Percentiles rank a stretch among this genome's conserved stretches.
Conservation (phyloP, 2,888 invertebrate species). For the Agrypnus murinus region DNA sequence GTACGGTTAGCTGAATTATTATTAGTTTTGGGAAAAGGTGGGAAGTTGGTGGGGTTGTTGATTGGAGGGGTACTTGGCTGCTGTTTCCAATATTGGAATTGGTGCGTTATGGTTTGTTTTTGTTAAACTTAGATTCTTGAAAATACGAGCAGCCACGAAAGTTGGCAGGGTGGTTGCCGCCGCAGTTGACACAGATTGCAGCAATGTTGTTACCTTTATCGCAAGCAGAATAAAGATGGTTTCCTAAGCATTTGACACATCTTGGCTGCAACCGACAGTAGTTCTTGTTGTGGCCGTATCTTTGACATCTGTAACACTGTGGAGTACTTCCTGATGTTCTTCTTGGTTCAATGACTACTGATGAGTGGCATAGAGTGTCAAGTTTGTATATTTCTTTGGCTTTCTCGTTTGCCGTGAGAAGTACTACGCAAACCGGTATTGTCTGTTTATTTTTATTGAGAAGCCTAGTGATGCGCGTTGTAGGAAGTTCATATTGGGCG, state of each 20-base stretch:
- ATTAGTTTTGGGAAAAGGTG: not conserved
- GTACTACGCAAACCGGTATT: too few species aligned
- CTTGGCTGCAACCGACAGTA: too few species aligned
- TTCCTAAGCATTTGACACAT: not conserved
- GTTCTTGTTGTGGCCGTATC: too few species aligned
- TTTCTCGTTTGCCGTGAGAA: not conserved
- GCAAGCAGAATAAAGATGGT: not conserved
- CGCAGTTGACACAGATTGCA: too few species aligned
- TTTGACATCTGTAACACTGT: too few species aligned
- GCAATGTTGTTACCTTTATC: not conserved
- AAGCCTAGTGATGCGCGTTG: not conserved
- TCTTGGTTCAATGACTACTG: not conserved
- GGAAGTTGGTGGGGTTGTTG: not conserved
- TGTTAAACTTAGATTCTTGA: not conserved
- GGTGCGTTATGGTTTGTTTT: not conserved
- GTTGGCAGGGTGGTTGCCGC: not conserved
- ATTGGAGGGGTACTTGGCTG: not conserved
- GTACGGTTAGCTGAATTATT: not conserved
- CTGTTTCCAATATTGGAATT: not conserved
- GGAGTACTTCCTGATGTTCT: not conserved
- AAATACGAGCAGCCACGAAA: not conserved
- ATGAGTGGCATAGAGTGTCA: not conserved
- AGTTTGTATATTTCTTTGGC: not conserved
- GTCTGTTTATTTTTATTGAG: not conserved
- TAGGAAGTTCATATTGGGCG: slow-evolving; percentile 7